phyloP scores from a whole-genome alignment of 1,140 invertebrate genomes.

The Cephus cinctus region DNA sequence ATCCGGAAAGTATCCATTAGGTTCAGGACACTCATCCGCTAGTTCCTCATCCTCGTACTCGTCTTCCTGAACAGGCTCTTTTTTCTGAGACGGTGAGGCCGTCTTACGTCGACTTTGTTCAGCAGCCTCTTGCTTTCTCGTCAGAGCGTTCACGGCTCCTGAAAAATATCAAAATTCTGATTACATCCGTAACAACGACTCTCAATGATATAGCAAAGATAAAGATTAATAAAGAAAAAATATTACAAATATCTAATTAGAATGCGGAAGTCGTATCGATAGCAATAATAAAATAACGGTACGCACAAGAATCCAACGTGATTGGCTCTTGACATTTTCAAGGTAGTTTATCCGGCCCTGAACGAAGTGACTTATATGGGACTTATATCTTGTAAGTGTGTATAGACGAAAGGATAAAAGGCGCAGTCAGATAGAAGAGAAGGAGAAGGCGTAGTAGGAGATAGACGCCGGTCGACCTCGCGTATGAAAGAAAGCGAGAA shows the following conservation, averaged over 20 bases:
- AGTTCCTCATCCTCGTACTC: slow-evolving; percentile 37
- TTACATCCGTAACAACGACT: no score
- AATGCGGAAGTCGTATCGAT: background rate
- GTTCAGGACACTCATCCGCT: slow-evolving; percentile 74
- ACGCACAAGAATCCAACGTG: background rate
- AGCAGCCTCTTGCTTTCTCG: slow-evolving; percentile 47
- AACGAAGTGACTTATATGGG: background rate
- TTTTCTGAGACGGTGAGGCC: slow-evolving; percentile 21
- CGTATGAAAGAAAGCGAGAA: slow-evolving; percentile 39
- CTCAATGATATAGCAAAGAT: no score
- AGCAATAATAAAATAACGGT: background rate
- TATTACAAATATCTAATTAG: no score
- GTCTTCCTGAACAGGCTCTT: slow-evolving; percentile 17
- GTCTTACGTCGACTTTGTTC: slow-evolving; percentile 42
- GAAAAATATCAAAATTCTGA: background rate
- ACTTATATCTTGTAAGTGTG: no score
- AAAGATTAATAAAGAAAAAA: no score
- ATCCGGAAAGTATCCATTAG: slow-evolving; percentile 82
- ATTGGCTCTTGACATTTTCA: background rate
- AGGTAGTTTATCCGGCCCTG: background rate
- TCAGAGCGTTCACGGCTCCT: slow-evolving; percentile 38
- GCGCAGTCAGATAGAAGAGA: no score
- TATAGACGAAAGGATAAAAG: no score
- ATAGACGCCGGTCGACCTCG: slow-evolving; percentile 28
- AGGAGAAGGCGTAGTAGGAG: background rate